phyloP scores from a whole-genome alignment of 1,140 invertebrate genomes.

The Leptopilina clavipes region DNA sequence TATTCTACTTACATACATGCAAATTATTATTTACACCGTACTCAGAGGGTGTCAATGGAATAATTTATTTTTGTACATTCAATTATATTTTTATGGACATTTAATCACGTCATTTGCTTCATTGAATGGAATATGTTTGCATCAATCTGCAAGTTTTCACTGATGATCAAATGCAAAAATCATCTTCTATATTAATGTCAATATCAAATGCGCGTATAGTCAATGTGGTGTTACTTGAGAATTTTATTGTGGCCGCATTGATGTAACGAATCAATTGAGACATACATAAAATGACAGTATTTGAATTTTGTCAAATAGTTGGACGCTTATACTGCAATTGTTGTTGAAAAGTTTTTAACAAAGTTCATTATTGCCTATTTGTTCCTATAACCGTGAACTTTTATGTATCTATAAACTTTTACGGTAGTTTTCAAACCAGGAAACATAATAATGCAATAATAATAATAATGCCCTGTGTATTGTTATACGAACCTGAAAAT shows the following conservation, averaged over 20 bases:
- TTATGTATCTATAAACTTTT: constrained; percentile 14
- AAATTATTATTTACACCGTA: too few relatives aligned
- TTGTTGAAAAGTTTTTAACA: constrained; percentile 2
- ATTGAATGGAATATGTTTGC: too few relatives aligned
- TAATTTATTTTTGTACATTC: too few relatives aligned
- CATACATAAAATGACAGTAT: neutral
- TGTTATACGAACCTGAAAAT: constrained; percentile 9
- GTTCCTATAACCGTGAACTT: constrained; percentile 12
- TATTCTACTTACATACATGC: too few relatives aligned
- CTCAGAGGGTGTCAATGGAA: too few relatives aligned
- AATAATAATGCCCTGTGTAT: constrained; percentile 10
- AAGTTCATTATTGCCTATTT: constrained; percentile 4
- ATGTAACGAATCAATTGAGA: neutral
- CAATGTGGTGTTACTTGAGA: neutral
- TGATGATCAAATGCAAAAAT: too few relatives aligned
- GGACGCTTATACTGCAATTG: neutral
- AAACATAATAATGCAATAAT: constrained; percentile 8
- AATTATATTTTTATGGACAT: too few relatives aligned
- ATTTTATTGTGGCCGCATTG: neutral
- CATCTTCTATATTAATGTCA: too few relatives aligned
- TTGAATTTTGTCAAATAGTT: neutral
- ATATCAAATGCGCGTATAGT: too few relatives aligned
- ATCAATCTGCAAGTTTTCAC: too few relatives aligned
- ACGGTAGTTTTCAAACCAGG: neutral
- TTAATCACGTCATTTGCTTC: too few relatives aligned